These are phyloP conservation scores for Hyperopisus bebe DNA, from an alignment of 2,113 vertebrate species.

Conservation along the genomic window DNA sequence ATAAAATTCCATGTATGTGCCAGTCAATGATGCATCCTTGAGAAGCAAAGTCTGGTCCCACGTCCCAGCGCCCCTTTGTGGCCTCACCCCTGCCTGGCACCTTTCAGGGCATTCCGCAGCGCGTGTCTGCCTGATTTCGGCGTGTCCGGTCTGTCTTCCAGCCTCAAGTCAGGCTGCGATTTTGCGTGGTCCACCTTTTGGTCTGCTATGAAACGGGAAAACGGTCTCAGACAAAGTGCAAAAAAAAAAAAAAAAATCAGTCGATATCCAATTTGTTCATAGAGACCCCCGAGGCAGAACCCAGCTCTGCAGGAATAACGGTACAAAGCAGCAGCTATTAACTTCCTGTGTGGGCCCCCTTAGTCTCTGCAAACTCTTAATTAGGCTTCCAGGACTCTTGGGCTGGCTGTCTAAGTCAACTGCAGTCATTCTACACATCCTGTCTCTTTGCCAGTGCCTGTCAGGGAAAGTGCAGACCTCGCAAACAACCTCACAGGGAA, in stretches of 20 bases:
- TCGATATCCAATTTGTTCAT: neutral
- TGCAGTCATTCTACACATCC: neutral
- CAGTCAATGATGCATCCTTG: neutral
- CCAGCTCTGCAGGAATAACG: neutral
- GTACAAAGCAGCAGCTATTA: neutral
- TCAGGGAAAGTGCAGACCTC: neutral
- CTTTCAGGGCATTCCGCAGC: constrained; percentile 50
- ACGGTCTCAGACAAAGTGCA: neutral
- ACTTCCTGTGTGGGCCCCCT: neutral
- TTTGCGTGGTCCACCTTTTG: constrained; percentile 13
- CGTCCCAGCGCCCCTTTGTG: neutral
- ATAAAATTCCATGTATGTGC: neutral
- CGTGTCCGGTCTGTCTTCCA: constrained; percentile 43
- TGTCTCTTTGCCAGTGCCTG: neutral
- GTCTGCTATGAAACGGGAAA: constrained; percentile 34
- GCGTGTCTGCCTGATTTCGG: constrained; percentile 52
- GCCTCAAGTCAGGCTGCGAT: constrained; percentile 26
- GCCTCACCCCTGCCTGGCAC: constrained; percentile 71
- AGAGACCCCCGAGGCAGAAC: neutral
- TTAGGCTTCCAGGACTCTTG: neutral
- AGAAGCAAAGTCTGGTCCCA: neutral
- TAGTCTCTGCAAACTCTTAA: neutral
- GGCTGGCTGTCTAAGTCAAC: neutral
- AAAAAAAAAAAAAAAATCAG: neutral
- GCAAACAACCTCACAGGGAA: neutral